phyloP scores from a whole-genome alignment of 2,888 invertebrate species.

The Trissolcus brochymenae region DNA sequence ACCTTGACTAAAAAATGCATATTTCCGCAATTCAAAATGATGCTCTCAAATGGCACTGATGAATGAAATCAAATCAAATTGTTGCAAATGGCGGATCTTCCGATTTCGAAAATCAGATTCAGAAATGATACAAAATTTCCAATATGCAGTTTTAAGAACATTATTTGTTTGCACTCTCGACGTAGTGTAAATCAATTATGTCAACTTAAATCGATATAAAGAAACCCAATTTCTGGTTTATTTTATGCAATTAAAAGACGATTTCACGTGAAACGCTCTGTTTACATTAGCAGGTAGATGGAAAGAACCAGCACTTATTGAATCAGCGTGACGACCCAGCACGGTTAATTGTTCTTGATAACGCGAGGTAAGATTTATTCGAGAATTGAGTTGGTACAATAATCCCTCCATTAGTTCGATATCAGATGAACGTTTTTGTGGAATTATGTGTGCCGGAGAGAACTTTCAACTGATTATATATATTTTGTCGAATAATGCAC shows the following conservation, averaged over 20 bases:
- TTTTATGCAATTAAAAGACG: conserved; percentile 15
- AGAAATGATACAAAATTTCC: conserved; percentile 10
- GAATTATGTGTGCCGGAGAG: neutral
- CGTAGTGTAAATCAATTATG: conserved; percentile 24
- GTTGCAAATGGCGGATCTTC: too few relatives aligned
- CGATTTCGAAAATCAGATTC: conserved; percentile 9
- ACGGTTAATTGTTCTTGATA: conserved; percentile 31
- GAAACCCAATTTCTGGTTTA: conserved; percentile 32
- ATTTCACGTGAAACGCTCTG: conserved; percentile 43
- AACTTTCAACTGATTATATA: conserved; percentile 37
- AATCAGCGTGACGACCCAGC: conserved; percentile 25
- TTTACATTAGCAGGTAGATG: conserved; percentile 28
- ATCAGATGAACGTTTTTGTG: conserved; percentile 11
- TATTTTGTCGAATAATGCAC: conserved; percentile 30
- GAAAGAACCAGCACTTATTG: conserved; percentile 39
- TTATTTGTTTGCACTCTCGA: neutral
- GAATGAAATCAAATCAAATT: neutral
- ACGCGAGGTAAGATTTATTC: conserved; percentile 33
- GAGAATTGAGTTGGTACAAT: conserved; percentile 20
- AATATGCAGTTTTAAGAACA: neutral
- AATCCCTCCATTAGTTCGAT: conserved; percentile 20
- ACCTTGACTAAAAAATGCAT: too few relatives aligned
- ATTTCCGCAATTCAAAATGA: too few relatives aligned
- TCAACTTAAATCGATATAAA: conserved; percentile 20
- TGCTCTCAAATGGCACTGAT: neutral